phyloP scores from a whole-genome alignment of 2,888 invertebrate species.

The Penaeus monodon region DNA sequence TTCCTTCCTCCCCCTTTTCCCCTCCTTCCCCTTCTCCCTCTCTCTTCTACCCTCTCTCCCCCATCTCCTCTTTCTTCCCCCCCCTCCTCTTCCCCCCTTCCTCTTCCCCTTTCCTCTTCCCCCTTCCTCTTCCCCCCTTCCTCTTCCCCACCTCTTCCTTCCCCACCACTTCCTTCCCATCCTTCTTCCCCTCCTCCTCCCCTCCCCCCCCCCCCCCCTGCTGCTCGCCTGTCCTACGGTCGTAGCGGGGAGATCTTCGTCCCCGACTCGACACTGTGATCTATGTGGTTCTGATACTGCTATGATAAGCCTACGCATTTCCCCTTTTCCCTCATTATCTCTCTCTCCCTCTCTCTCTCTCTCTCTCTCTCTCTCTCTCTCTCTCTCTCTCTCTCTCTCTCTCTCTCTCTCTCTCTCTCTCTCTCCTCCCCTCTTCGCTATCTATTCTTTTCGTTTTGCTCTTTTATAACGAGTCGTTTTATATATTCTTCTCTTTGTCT shows the following conservation, averaged over 20 bases:
- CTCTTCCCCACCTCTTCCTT: neutral
- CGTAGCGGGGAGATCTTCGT: no score
- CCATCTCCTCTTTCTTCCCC: neutral
- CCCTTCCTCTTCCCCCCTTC: neutral
- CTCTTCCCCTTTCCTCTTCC: neutral
- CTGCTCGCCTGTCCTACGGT: no score
- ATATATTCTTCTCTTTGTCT: no score
- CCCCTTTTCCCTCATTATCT: conserved; percentile 4
- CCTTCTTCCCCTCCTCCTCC: neutral
- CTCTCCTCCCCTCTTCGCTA: neutral
- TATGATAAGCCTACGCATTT: neutral
- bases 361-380: neutral
- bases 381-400: neutral
- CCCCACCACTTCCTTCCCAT: neutral
- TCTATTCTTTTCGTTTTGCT: neutral
- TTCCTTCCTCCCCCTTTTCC: neutral
- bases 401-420: neutral
- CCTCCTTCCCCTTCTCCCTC: neutral
- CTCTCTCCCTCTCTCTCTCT: conserved; percentile 21
- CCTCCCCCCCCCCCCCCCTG: no score
- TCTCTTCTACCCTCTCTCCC: neutral
- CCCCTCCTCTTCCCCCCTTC: neutral
- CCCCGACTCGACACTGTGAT: no score
- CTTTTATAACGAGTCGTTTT: neutral
- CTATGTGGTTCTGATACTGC: no score